Evolutionary conservation across 2,113 vertebrate species (phyloP).

Genomic region (Lepus timidus): DNA sequence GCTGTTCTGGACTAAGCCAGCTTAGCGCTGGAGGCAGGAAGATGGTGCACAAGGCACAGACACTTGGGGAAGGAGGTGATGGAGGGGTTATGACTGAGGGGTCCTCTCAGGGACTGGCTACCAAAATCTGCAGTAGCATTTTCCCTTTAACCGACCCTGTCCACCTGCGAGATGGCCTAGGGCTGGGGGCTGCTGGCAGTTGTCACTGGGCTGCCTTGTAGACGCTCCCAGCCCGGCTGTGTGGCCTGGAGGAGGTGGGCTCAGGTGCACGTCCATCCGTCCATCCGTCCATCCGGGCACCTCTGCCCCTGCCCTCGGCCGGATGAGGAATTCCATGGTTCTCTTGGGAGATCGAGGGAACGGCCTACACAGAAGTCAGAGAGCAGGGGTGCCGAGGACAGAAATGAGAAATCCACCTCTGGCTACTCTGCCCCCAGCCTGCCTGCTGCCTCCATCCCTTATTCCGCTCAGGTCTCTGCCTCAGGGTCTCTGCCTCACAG

Average conservation of each 20-base stretch:
- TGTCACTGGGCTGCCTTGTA: not conserved
- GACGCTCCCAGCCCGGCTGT: rapidly evolving
- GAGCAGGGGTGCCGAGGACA: not conserved
- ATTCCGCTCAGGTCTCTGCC: not conserved
- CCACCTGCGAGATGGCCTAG: not conserved
- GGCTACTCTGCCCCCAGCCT: not conserved
- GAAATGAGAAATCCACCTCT: not conserved
- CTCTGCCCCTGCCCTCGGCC: not conserved
- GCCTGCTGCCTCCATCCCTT: not conserved
- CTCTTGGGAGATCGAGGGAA: not conserved
- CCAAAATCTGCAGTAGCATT: not conserved
- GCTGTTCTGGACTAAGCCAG: not conserved
- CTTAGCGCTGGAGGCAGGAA: not conserved
- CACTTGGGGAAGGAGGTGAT: no score
- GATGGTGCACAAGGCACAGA: not conserved
- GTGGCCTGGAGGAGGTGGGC: not conserved
- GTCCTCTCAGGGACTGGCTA: not conserved
- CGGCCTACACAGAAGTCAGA: not conserved
- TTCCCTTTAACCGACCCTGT: not conserved
- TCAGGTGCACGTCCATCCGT: rapidly evolving
- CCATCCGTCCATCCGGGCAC: rapidly evolving
- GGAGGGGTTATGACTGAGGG: no score
- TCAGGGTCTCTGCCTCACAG: no score
- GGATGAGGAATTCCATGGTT: not conserved
- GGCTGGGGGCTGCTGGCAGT: not conserved